Conservation (phyloP, 2,888 invertebrate species). For the Ecdyonurus torrentis region DNA sequence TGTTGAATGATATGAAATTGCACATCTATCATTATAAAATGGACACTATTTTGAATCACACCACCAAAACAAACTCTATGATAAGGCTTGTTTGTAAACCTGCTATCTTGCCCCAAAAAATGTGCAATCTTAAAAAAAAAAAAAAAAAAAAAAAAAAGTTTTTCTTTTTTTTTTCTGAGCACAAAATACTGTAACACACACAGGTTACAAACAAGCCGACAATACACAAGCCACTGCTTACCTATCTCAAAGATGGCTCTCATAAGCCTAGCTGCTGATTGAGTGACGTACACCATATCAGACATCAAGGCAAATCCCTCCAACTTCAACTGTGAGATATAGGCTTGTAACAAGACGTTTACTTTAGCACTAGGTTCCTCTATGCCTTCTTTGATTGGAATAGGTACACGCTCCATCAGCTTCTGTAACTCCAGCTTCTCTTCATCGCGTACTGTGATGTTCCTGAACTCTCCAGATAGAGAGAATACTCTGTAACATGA, state of each 20-base stretch:
- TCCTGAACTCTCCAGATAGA: constrained; percentile 87
- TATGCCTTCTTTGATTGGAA: constrained; percentile 96
- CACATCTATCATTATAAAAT: no score
- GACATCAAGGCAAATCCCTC: constrained; percentile 98
- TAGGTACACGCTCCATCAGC: constrained; percentile 88
- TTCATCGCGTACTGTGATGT: constrained; percentile 85
- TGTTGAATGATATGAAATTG: no score
- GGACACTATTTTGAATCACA: no score
- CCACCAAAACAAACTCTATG: no score
- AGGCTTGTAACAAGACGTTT: constrained; percentile 89
- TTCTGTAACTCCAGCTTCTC: constrained; percentile 95
- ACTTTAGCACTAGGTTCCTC: constrained; percentile 96
- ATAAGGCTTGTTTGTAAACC: no score
- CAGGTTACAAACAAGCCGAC: no score
- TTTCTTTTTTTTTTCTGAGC: no score
- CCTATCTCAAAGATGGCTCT: constrained; percentile 92
- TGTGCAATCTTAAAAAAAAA: no score
- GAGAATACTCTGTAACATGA: constrained; percentile 65
- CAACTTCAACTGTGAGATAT: constrained; percentile 93
- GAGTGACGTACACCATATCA: constrained; percentile 98
- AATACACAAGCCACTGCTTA: no score
- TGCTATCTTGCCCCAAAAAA: no score
- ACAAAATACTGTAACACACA: no score
- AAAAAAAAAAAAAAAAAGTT: no score
- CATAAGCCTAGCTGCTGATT: constrained; percentile 88